These are phyloP conservation scores for Poecile montanus DNA, from an alignment of 2,797 vertebrate genomes.

Conservation along the genomic window DNA sequence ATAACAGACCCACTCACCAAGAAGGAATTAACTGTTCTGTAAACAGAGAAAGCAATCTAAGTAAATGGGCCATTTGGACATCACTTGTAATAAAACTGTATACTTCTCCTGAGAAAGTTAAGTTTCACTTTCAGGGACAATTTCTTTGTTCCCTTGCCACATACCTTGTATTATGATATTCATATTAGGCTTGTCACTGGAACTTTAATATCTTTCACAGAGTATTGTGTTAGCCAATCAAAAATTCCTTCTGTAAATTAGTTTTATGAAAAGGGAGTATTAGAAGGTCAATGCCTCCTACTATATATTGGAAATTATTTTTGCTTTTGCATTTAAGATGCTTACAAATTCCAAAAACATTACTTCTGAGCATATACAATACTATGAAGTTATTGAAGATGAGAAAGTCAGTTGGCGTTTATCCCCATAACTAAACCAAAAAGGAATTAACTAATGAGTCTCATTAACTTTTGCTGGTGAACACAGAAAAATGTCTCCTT, in stretches of 20 bases:
- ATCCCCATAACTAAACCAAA: neutral
- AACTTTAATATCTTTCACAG: neutral
- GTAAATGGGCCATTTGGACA: slow-evolving; percentile 2
- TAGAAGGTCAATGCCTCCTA: neutral
- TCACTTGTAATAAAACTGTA: neutral
- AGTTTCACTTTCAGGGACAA: neutral
- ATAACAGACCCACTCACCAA: neutral
- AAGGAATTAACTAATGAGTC: neutral
- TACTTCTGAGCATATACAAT: neutral
- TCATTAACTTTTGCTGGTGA: neutral
- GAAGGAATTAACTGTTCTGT: neutral
- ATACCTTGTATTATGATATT: neutral
- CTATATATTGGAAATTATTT: neutral
- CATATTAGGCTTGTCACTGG: neutral
- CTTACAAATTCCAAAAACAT: neutral
- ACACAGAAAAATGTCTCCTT: neutral
- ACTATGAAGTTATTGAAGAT: neutral
- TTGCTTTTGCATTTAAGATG: neutral
- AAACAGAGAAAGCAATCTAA: neutral
- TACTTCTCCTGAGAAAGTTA: neutral
- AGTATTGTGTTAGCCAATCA: neutral
- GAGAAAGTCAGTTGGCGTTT: neutral
- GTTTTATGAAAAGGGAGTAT: neutral
- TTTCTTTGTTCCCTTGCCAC: neutral
- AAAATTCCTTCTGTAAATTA: neutral